Evolutionary conservation across 1,140 invertebrate genomes (phyloP).

Genomic region (Halictus rubicundus): DNA sequence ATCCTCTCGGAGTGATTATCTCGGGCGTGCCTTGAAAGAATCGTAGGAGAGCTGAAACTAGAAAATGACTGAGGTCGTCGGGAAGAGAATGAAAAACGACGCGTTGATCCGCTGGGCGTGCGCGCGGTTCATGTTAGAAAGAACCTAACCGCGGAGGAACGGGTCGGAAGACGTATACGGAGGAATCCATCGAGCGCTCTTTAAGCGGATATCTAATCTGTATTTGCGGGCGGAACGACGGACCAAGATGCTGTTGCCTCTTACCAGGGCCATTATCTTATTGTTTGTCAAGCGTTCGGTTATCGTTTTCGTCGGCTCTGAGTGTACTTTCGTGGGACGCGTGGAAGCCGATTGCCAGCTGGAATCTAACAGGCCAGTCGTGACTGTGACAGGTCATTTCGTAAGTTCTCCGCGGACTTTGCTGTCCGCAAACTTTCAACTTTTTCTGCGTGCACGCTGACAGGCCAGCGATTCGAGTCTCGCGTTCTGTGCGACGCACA

Average conservation of each 20-base stretch:
- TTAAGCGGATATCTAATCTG: slow-evolving; percentile 32
- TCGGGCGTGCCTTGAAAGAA: slow-evolving; percentile 24
- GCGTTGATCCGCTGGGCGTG: slow-evolving; percentile 10
- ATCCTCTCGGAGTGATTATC: slow-evolving; percentile 46
- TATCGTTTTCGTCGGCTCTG: slow-evolving; percentile 1
- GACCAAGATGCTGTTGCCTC: slow-evolving; percentile 2
- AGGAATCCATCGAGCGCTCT: not conserved
- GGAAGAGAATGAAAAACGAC: slow-evolving; percentile 30
- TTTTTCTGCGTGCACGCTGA: not conserved
- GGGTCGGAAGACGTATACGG: not conserved
- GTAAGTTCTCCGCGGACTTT: not conserved
- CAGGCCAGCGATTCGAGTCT: not conserved
- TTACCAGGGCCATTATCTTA: slow-evolving; percentile 16
- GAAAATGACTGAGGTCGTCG: not conserved
- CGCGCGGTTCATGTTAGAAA: not conserved
- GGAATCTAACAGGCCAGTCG: slow-evolving; percentile 4
- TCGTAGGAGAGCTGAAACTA: slow-evolving; percentile 10
- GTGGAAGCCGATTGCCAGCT: not conserved
- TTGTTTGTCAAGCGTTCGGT: slow-evolving; percentile 24
- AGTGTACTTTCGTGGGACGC: slow-evolving; percentile 11
- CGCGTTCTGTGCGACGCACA: too few species aligned
- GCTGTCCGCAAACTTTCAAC: not conserved
- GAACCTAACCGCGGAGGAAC: not conserved
- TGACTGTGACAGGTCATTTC: not conserved
- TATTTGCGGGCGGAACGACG: slow-evolving; percentile 11